These are phyloP conservation scores for Ruditapes philippinarum DNA, from an alignment of 1,140 invertebrate genomes.

Conservation along the genomic window DNA sequence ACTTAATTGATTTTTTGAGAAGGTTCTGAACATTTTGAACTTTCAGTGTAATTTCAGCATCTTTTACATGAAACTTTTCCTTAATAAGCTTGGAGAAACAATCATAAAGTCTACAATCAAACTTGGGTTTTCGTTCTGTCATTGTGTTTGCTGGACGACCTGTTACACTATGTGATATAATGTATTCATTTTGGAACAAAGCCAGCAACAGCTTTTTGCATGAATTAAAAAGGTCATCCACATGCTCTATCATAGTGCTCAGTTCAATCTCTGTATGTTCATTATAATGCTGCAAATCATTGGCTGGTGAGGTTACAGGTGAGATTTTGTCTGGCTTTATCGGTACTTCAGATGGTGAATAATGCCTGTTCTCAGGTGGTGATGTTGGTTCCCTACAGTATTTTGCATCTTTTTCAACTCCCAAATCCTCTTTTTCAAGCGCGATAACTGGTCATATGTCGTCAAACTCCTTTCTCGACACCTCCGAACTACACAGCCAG, in stretches of 20 bases:
- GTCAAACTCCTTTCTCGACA: conserved; percentile 48
- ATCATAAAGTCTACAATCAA: conserved; percentile 41
- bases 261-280: conserved; percentile 45
- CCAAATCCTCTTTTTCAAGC: conserved; percentile 44
- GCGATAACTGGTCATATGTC: conserved; percentile 45
- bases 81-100: conserved; percentile 43
- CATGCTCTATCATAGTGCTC: conserved; percentile 51
- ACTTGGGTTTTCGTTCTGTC: conserved; percentile 39
- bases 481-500: conserved; percentile 47
- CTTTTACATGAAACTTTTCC: conserved; percentile 43
- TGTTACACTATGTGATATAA: conserved; percentile 49
- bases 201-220: conserved; percentile 46
- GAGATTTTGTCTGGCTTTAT: conserved; percentile 42
- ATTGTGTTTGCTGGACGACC: conserved; percentile 38
- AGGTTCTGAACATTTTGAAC: conserved; percentile 34
- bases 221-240: conserved; percentile 48
- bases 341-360: conserved; percentile 43
- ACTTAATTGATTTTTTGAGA: conserved; percentile 42
- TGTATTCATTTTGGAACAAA: conserved; percentile 54
- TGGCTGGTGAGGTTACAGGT: conserved; percentile 45
- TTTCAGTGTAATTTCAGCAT: conserved; percentile 43
- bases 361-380: conserved; percentile 31
- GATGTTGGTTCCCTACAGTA: conserved; percentile 42
- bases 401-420: conserved; percentile 48
- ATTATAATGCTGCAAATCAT: conserved; percentile 52